These are phyloP conservation scores for Coleophora flavipennella DNA, from an alignment of 2,888 invertebrate species.

Conservation along the genomic window DNA sequence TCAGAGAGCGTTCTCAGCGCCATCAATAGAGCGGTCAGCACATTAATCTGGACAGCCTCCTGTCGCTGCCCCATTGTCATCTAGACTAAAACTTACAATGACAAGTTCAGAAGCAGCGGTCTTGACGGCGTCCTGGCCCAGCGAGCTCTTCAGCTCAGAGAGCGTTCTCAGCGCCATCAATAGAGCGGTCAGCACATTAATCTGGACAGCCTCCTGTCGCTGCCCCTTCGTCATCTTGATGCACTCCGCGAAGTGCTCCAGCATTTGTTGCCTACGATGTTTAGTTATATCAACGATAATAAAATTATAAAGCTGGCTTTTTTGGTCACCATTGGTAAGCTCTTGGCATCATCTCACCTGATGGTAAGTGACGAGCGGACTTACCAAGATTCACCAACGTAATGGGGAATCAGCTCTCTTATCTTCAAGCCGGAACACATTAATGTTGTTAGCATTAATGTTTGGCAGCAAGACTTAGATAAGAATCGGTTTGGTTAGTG, in stretches of 20 bases:
- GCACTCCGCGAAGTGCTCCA: constrained; percentile 97
- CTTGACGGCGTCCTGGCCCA: constrained; percentile 92
- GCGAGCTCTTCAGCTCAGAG: constrained; percentile 86
- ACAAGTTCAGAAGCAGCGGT: constrained; percentile 87
- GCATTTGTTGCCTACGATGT: constrained; percentile 90
- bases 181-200: constrained; percentile 96
- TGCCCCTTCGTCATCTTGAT: constrained; percentile 93
- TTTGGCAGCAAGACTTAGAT: no score
- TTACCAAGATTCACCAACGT: no score
- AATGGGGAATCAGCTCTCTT: no score
- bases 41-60: constrained; percentile 96
- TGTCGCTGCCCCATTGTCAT: constrained; percentile 94
- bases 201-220: constrained; percentile 94
- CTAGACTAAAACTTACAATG: constrained; percentile 78
- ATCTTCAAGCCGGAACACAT: no score
- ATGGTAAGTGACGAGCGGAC: no score
- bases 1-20: constrained; percentile 92
- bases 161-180: constrained; percentile 90
- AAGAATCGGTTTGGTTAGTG: no score
- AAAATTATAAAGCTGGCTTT: no score
- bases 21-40: constrained; percentile 92
- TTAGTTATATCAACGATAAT: constrained; percentile 1
- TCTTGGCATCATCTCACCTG: no score
- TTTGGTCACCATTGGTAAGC: no score
- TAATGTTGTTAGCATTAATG: no score